phyloP scores from a whole-genome alignment of 2,888 invertebrate genomes.

The Harpalus rubripes region DNA sequence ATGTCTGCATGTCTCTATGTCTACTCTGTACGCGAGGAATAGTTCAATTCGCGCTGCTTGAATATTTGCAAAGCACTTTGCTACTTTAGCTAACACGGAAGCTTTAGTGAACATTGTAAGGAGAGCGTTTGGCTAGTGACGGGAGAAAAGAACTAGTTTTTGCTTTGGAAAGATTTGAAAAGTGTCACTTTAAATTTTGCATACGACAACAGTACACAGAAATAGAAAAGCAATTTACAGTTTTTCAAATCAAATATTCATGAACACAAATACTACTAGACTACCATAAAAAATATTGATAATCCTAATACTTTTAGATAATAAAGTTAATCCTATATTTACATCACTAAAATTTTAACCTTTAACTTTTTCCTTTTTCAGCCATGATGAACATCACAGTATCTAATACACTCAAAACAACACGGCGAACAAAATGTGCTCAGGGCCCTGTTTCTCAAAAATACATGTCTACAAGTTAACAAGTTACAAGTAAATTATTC shows the following conservation, averaged over 20 bases:
- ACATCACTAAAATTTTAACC: no score
- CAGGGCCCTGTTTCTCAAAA: no score
- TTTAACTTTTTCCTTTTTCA: no score
- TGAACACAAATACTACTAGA: no score
- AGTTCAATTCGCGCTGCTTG: conserved; percentile 9
- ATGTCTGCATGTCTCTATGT: not conserved
- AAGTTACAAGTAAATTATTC: no score
- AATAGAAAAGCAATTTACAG: not conserved
- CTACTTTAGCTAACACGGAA: conserved; percentile 20
- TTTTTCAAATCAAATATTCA: not conserved
- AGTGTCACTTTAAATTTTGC: not conserved
- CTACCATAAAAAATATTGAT: no score
- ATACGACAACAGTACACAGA: not conserved
- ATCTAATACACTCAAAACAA: no score
- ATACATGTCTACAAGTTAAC: no score
- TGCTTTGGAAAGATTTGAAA: not conserved
- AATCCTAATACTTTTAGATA: no score
- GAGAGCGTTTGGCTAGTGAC: conserved; percentile 10
- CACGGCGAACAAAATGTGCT: no score
- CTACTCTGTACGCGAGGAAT: not conserved
- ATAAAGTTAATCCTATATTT: no score
- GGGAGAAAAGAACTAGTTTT: not conserved
- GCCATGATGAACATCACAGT: no score
- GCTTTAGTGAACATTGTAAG: not conserved
- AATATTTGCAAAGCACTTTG: conserved; percentile 26